These are phyloP conservation scores for Eristalis tenax DNA, from an alignment of 2,888 invertebrate genomes.

Conservation along the genomic window DNA sequence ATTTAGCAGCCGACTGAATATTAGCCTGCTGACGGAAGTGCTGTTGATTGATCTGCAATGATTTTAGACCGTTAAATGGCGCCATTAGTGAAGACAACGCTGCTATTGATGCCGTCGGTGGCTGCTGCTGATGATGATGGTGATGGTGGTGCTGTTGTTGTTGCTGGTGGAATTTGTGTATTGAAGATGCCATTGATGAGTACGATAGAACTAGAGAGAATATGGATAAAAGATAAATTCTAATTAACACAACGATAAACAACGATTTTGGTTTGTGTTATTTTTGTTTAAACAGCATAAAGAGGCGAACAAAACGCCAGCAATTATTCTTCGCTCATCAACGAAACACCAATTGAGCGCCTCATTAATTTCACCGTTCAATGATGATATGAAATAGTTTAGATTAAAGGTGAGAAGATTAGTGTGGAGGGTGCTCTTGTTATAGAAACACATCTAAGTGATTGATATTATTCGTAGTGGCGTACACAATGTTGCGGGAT, in stretches of 20 bases:
- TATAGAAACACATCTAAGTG: constrained; percentile 37
- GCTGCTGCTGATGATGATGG: constrained; percentile 64
- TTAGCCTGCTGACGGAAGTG: constrained; percentile 73
- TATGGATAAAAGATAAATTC: constrained; percentile 54
- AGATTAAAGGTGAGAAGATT: background rate
- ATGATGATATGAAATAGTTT: constrained; percentile 40
- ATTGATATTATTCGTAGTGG: constrained; percentile 37
- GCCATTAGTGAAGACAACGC: constrained; percentile 74
- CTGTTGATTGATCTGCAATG: constrained; percentile 75
- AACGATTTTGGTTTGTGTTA: constrained; percentile 43
- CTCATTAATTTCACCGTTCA: constrained; percentile 60
- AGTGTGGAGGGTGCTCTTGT: background rate
- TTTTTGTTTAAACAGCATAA: constrained; percentile 58
- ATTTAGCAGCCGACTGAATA: constrained; percentile 73
- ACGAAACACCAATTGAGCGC: constrained; percentile 52
- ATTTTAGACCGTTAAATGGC: constrained; percentile 77
- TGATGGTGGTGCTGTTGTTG: constrained; percentile 28
- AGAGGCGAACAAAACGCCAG: constrained; percentile 32
- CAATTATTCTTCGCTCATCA: constrained; percentile 63
- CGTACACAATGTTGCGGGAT: constrained; percentile 18
- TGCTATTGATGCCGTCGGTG: constrained; percentile 72
- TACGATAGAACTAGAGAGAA: constrained; percentile 58
- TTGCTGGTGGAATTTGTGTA: constrained; percentile 63
- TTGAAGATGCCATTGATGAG: constrained; percentile 64
- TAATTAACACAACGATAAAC: constrained; percentile 65